phyloP scores from a whole-genome alignment of 2,888 invertebrate species.

The Drosophila neotestacea region DNA sequence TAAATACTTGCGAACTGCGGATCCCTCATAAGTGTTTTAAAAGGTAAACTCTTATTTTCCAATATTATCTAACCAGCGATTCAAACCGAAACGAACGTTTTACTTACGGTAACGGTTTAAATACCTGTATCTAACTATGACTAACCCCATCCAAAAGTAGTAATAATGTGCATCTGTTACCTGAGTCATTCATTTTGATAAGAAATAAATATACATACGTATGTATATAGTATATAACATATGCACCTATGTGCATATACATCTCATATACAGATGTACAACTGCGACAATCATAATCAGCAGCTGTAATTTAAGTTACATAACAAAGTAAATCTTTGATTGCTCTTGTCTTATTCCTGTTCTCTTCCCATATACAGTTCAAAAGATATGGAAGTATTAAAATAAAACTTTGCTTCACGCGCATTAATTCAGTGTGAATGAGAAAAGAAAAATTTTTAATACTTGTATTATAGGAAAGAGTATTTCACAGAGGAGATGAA shows the following conservation, averaged over 20 bases:
- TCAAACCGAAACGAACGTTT: too few species aligned
- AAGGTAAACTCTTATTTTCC: neutral
- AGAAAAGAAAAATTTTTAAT: neutral
- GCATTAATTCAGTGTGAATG: neutral
- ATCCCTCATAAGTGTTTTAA: neutral
- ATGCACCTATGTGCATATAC: too few species aligned
- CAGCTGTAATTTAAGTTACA: neutral
- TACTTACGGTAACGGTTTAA: too few species aligned
- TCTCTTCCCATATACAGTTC: neutral
- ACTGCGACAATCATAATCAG: neutral
- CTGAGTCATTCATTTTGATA: constrained; percentile 1
- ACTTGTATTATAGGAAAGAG: constrained; percentile 4
- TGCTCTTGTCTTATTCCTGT: neutral
- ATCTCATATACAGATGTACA: neutral
- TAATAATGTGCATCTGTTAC: neutral
- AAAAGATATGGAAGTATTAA: neutral
- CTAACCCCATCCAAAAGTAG: neutral
- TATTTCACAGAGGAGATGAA: constrained; percentile 10
- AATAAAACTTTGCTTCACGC: neutral
- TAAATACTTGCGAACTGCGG: too few species aligned
- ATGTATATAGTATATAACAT: neutral
- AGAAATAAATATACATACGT: neutral
- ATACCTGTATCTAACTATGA: too few species aligned
- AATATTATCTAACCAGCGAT: neutral
- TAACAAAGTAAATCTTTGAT: neutral